phyloP scores from a whole-genome alignment of 2,797 vertebrate genomes.

The Molossus alvarezi region DNA sequence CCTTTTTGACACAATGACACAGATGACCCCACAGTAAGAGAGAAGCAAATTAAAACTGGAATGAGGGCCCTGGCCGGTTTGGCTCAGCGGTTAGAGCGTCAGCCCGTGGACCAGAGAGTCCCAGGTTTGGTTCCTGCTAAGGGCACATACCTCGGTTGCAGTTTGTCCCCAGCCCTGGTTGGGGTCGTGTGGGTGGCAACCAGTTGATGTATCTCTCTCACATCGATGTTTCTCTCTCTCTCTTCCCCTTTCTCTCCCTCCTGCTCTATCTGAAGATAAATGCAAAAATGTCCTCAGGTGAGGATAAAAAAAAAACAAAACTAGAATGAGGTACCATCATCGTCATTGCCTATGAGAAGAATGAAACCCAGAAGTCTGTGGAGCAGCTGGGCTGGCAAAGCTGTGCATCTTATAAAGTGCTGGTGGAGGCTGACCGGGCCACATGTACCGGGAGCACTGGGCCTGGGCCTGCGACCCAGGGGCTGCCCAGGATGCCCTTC shows the following conservation, averaged over 20 bases:
- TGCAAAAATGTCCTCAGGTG: too few species aligned
- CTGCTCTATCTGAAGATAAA: too few species aligned
- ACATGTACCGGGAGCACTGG: background rate
- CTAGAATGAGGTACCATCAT: accelerated
- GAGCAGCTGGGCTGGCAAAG: background rate
- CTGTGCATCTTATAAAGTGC: accelerated
- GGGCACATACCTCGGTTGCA: too few species aligned
- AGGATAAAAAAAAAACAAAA: background rate
- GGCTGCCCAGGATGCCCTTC: background rate
- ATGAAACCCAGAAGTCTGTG: background rate
- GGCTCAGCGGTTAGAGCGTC: too few species aligned
- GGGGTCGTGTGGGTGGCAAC: too few species aligned
- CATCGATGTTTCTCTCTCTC: too few species aligned
- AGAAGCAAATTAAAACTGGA: background rate
- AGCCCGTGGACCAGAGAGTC: too few species aligned
- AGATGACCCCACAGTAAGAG: background rate
- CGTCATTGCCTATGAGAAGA: background rate
- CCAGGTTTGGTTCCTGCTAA: too few species aligned
- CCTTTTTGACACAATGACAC: background rate
- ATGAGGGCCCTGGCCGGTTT: background rate
- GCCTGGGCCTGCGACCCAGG: background rate
- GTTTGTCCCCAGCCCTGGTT: too few species aligned
- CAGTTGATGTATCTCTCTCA: too few species aligned
- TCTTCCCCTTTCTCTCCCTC: too few species aligned
- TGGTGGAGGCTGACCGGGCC: background rate